These are phyloP conservation scores for Micromussa lordhowensis DNA, from an alignment of 92 coral and sea anemone species.

Conservation along the genomic window DNA sequence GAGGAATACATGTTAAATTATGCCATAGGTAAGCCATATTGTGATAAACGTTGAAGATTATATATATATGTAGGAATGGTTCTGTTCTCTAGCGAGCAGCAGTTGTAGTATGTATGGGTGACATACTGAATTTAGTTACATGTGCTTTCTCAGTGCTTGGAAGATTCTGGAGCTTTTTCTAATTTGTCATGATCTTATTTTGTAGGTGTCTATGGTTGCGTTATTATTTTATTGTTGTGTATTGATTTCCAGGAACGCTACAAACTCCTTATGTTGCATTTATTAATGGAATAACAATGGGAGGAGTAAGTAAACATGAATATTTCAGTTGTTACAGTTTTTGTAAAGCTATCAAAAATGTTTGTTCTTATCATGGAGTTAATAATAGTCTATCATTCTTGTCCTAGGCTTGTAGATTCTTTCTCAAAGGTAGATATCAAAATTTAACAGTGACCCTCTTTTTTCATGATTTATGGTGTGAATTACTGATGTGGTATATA, in stretches of 20 bases:
- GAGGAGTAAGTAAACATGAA: constrained; percentile 83
- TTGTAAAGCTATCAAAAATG: background rate
- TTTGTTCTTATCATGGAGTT: background rate
- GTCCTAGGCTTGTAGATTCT: background rate
- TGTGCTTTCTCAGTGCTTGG: background rate
- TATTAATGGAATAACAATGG: constrained; percentile 98
- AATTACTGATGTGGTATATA: no score
- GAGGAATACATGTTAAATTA: constrained; percentile 93
- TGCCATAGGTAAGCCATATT: constrained; percentile 78
- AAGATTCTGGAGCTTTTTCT: background rate
- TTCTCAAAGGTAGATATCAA: no score
- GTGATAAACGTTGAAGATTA: no score
- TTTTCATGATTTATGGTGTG: no score
- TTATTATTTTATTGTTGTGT: background rate
- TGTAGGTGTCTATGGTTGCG: background rate
- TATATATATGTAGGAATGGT: no score
- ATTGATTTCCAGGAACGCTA: constrained; percentile 77
- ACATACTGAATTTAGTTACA: background rate
- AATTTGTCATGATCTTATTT: no score
- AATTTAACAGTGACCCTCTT: no score
- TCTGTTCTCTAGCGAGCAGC: background rate
- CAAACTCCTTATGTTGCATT: constrained; percentile 97
- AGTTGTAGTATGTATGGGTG: background rate
- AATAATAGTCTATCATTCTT: background rate
- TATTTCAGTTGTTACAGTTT: background rate